These are phyloP conservation scores for Peucedramus taeniatus DNA, from an alignment of 2,113 vertebrate species.

Conservation along the genomic window DNA sequence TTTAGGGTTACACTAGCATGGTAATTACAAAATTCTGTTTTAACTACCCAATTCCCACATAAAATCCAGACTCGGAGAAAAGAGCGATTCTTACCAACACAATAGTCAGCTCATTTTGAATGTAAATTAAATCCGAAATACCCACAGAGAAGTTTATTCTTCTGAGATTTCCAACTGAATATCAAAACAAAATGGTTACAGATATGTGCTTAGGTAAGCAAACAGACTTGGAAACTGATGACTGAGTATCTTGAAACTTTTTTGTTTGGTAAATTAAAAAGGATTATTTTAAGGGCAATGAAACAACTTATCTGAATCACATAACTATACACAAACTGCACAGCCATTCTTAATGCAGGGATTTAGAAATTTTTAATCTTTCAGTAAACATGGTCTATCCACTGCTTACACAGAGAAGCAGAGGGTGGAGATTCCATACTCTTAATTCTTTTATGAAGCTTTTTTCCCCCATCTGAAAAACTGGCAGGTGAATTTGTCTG, in stretches of 20 bases:
- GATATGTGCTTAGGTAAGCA: background rate
- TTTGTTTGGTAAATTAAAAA: background rate
- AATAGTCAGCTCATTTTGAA: background rate
- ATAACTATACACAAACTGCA: background rate
- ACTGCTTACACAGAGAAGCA: background rate
- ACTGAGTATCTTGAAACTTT: background rate
- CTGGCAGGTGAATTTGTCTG: background rate
- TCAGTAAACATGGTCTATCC: background rate
- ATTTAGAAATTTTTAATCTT: background rate
- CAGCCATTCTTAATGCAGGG: background rate
- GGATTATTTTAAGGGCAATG: background rate
- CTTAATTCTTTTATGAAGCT: background rate
- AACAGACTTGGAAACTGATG: background rate
- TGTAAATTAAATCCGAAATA: background rate
- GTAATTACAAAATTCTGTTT: background rate
- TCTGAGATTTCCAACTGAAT: conserved; percentile 5
- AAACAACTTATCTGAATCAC: background rate
- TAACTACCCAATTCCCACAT: background rate
- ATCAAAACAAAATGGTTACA: background rate
- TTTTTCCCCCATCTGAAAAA: background rate
- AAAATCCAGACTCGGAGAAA: background rate
- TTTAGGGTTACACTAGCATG: background rate
- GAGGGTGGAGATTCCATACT: background rate
- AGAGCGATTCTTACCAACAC: background rate
- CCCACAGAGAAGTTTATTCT: background rate